Evolutionary conservation across 1,140 invertebrate species (phyloP).

Genomic region (Diachasmimorpha longicaudata): DNA sequence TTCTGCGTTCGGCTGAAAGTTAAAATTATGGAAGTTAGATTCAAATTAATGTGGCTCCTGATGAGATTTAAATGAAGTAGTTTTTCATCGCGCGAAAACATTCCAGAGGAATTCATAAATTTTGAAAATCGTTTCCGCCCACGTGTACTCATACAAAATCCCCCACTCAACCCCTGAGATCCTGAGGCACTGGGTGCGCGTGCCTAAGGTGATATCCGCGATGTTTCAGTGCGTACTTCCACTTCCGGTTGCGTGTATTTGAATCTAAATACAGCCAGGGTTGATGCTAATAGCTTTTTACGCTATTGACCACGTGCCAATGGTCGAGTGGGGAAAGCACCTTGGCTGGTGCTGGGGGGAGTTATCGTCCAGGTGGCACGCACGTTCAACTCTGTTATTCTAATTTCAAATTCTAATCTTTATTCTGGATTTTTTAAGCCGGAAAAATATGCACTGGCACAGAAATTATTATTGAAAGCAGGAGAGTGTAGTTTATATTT

Average conservation of each 20-base stretch:
- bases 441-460: not conserved
- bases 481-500: not conserved
- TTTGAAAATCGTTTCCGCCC: not conserved
- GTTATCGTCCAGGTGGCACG: not conserved
- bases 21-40: not conserved
- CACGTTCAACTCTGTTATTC: not conserved
- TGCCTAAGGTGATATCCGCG: not conserved
- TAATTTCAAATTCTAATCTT: not conserved
- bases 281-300: constrained; percentile 5
- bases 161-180: not conserved
- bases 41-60: too few species aligned
- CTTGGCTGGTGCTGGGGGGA: not conserved
- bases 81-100: too few species aligned
- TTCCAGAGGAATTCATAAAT: not conserved
- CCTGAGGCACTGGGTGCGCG: not conserved
- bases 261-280: not conserved
- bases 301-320: constrained; percentile 12
- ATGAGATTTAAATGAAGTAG: too few species aligned
- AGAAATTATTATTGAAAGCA: not conserved
- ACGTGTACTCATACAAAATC: not conserved
- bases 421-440: not conserved
- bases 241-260: constrained; percentile 1
- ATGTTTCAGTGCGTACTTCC: not conserved
- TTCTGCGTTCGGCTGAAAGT: constrained; percentile 15
- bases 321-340: not conserved